A percentile compares a stretch with the other conserved stretches of the same genome.
These are phyloP conservation scores for Caenorhabditis sulstoni DNA, from an alignment of 2,888 invertebrate species.

Conservation along the genomic window DNA sequence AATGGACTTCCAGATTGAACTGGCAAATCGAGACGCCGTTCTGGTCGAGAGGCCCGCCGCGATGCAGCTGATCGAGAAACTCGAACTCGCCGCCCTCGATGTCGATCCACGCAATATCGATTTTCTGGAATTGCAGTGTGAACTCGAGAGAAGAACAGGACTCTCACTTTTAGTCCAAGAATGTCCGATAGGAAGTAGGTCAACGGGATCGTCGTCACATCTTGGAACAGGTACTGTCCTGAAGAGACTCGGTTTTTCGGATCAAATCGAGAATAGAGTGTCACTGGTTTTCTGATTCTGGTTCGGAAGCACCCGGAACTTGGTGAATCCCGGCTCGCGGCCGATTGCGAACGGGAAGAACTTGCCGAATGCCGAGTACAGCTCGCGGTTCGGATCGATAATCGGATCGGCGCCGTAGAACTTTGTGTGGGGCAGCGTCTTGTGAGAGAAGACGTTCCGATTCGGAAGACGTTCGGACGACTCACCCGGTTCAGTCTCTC, in stretches of 20 bases:
- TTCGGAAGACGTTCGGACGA: no score
- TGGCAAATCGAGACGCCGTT: conserved; percentile 53
- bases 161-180: conserved; percentile 20
- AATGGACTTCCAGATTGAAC: conserved; percentile 48
- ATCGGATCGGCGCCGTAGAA: conserved; percentile 62
- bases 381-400: conserved; percentile 35
- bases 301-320: conserved; percentile 36
- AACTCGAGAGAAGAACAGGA: not conserved
- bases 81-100: conserved; percentile 55
- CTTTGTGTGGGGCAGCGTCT: conserved; percentile 29
- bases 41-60: conserved; percentile 43
- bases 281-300: conserved; percentile 49
- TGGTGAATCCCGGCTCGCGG: conserved; percentile 30
- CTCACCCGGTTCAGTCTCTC: conserved; percentile 25
- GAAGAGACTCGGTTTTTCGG: not conserved
- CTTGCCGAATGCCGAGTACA: conserved; percentile 53
- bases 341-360: conserved; percentile 57
- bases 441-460: no score
- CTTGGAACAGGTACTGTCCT: conserved; percentile 28
- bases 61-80: conserved; percentile 36
- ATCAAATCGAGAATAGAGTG: no score
- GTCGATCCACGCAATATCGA: conserved; percentile 51
- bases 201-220: conserved; percentile 29
- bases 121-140: conserved; percentile 12
- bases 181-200: conserved; percentile 41